Conservation (phyloP, 2,113 vertebrate species). For the Stegastes partitus region DNA sequence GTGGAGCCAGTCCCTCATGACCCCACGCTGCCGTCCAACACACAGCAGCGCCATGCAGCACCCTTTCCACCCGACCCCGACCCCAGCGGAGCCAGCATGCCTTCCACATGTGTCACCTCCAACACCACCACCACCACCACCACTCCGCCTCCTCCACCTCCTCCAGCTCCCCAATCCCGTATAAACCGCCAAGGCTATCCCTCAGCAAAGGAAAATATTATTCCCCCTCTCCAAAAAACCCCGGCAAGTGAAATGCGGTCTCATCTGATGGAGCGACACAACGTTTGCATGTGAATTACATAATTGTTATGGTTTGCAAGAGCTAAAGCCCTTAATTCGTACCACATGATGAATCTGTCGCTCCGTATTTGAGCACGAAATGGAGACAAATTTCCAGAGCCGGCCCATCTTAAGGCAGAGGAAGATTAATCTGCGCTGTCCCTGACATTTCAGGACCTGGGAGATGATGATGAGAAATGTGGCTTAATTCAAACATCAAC, state of each 20-base stretch:
- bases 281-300: constrained; percentile 90
- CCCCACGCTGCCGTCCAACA: constrained; percentile 50
- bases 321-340: constrained; percentile 87
- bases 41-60: constrained; percentile 53
- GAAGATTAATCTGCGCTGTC: constrained; percentile 78
- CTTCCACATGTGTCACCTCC: constrained; percentile 79
- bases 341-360: constrained; percentile 89
- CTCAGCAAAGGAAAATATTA: constrained; percentile 81
- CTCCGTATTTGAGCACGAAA: constrained; percentile 87
- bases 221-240: constrained; percentile 68
- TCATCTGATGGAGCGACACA: constrained; percentile 87
- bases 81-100: constrained; percentile 69
- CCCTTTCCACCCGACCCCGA: constrained; percentile 56
- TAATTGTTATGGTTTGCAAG: constrained; percentile 91
- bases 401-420: constrained; percentile 80
- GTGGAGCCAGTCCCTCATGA: constrained; percentile 71
- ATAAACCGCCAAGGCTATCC: constrained; percentile 72
- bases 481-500: neutral
- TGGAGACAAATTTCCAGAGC: constrained; percentile 87
- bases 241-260: constrained; percentile 76
- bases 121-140: constrained; percentile 3
- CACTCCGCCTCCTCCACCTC: neutral
- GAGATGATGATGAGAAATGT: constrained; percentile 13
- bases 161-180: constrained; percentile 55
- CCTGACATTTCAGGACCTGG: constrained; percentile 53